Evolutionary conservation across 2,888 invertebrate species (phyloP), one percentile per base, ranked within the genome.

Genomic region (Sarcophaga caerulescens): DNA sequence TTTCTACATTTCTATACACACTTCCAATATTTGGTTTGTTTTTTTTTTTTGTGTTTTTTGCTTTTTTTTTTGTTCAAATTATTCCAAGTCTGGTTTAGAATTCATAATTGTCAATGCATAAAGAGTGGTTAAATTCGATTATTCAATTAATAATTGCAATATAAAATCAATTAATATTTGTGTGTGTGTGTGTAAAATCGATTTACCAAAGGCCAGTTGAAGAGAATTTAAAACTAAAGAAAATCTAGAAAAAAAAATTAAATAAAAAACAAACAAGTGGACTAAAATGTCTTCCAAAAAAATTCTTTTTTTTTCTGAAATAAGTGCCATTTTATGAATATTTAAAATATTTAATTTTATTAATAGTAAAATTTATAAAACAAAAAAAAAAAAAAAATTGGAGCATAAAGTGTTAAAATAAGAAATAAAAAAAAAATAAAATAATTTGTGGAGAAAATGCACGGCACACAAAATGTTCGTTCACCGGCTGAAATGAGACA

Each of bases 401-500:
- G 35, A 19, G 52, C 2, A 23, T 21, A 45, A 69, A 79, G 47
- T 68, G 17, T 35, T 17, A n/a, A n/a, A n/a, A n/a, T n/a, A n/a
- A n/a, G n/a, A n/a, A n/a, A n/a, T n/a, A n/a, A n/a, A n/a, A n/a
- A n/a, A n/a, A n/a, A n/a, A n/a, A n/a, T n/a, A n/a, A n/a, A n/a
- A n/a, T n/a, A n/a, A n/a, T n/a, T 47, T 23, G 25, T 8, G 47
- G 14, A 14, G 11, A 85, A 65, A 76, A 92, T 92, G 92, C 92
- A 92, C 85, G 88, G 89, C 81, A 85, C 90, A 82, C 87, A 90
- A 60, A 89, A 89, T 79, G 90, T 92, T 88, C 92, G 92, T 85
- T 92, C 92, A 79, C 92, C 92, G 47, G 92, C 92, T 11, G 92
- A 92, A 90, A 89, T 91, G 89, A 90, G 92, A 47, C 91, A 92